Base-by-base conservation (phyloP, 2,113 vertebrate genomes). In the Pteropus alecto region DNA sequence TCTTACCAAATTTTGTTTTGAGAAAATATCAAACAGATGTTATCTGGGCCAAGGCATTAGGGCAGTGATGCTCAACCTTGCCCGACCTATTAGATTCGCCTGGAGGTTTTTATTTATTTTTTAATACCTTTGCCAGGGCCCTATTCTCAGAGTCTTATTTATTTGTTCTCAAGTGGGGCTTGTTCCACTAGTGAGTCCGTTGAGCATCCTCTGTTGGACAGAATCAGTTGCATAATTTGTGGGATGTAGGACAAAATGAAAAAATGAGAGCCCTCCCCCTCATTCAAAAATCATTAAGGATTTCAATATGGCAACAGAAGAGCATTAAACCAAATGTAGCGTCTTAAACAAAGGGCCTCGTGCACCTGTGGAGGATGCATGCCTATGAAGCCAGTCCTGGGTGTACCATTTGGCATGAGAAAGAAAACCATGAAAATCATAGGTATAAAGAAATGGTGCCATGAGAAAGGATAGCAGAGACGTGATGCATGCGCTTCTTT, bases 1-100 rank as follows among this genome's bases (percentile, higher is more conserved):
- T 74, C 30, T 88, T 67, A 79, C 24, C 28, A 11, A 68, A 63
- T 48, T 85, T 94, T 93, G 51, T 83, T 93, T 67, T 48, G 33
- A 94, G 79, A 56, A 73, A 88, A 30, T 54, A 65, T 65, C 9
- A n/a, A 9, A 81, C 48, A 71, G 6, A 60, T 13, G 0, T 61
- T 83, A 30, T 35, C 28, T 84, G 65, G 65, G 13, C 3, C 11
- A 43, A 65, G 24, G 4, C 15, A 8, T 70, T 48, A 81, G 46
- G 24, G 21, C 8, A 43, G 33, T 56, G 8, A 83, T 41, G 26
- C 21, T 93, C 43, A 61, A 24, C 1, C 3, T 24, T 87, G 33
- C 58, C 30, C 30, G 79, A 22, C 1, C 73, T 12, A 46, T 43
- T 58, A n/a, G 60, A 48, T 71, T 77, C 65, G 56, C 35, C 7